Base-by-base conservation (phyloP, 2,888 invertebrate genomes). In the Balanococcus diminutus region DNA sequence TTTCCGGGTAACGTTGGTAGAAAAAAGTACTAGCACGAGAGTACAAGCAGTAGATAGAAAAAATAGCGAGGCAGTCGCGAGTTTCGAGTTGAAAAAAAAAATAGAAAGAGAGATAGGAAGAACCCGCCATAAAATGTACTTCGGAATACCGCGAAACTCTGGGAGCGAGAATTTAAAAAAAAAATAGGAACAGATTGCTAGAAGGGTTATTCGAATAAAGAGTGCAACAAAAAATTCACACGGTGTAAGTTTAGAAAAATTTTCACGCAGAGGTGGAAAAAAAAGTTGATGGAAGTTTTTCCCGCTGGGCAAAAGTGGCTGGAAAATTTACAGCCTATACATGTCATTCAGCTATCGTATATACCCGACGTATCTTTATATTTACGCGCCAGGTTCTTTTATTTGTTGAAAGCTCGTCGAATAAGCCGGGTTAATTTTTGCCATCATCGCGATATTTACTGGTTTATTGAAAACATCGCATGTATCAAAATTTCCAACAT, bases 221-320 rank as follows among this genome's bases (percentile, higher is more conserved):
- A 56, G 56, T 56, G 56, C 56, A 56, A 22, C 56, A 56, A 56
- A 56, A 56, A 56, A 56, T 56, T 56, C 56, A 22, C 56, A 56
- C 22, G 22, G 19, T 14, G 42, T 56, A 56, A 56, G 22, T 56
- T 56, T 1, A 11, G 19, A 56, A 56, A 56, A 56, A 56, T 56
- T 56, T 46, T 56, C 56, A 56, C 56, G 19, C 56, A 11, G 56
- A 42, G 16, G 16, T 42, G 22, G 22, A 9, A 56, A 56, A 56
- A 56, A 56, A 56, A 56, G 22, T 56, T 56, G 56, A 56, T 56
- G 56, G 56, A 56, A 56, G 56, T 56, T 56, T 56, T 56, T 56
- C 56, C 56, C 56, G 56, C 56, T 56, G 56, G 56, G 56, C 22
- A 56, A 56, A 56, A 56, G 46, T 22, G 19, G 22, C 56, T 56